Percentiles rank a stretch among this genome's conserved stretches.
Evolutionary conservation across 2,113 vertebrate genomes (phyloP).

Genomic region (Plecotus auritus): DNA sequence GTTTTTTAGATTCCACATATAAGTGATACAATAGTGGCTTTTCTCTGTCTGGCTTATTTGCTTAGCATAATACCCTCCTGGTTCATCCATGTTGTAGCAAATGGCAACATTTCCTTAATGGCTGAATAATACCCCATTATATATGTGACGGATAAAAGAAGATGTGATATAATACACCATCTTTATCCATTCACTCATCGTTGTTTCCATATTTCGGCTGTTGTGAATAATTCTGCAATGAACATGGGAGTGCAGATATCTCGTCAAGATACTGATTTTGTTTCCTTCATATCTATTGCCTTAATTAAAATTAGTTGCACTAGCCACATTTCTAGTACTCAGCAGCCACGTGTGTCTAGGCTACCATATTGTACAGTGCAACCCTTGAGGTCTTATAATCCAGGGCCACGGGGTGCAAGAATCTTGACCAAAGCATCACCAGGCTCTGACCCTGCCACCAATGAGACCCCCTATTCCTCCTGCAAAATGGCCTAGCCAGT

Average conservation of each 20-base stretch:
- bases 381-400: background rate
- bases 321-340: background rate
- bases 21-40: background rate
- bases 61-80: background rate
- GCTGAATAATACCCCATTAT: background rate
- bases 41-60: background rate
- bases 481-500: background rate
- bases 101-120: background rate
- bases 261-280: background rate
- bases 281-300: background rate
- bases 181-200: background rate
- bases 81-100: background rate
- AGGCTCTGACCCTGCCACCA: background rate
- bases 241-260: background rate
- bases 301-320: background rate
- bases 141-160: background rate
- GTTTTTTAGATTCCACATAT: background rate
- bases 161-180: background rate
- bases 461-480: background rate
- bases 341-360: rapidly evolving
- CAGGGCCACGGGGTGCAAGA: background rate
- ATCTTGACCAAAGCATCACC: background rate
- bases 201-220: background rate
- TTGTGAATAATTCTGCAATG: background rate
- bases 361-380: background rate